Evolutionary conservation across 2,888 invertebrate genomes (phyloP).

Genomic region (Helicoverpa assulta): DNA sequence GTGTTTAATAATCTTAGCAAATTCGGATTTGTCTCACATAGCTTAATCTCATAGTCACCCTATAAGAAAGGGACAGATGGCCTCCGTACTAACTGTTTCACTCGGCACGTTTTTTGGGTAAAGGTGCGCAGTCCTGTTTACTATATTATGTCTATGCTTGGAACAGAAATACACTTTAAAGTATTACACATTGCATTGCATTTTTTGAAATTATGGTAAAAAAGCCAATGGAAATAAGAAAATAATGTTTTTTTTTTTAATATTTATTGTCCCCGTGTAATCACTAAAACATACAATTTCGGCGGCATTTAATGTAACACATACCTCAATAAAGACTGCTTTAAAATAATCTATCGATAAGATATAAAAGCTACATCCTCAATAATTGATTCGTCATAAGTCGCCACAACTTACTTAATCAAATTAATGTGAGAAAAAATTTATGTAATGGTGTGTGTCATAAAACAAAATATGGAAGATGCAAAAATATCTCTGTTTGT

Average conservation of each 20-base stretch:
- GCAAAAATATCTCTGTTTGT: slow-evolving; percentile 14
- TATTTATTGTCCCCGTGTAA: neutral
- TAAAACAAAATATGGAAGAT: slow-evolving; percentile 13
- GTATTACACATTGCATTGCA: neutral
- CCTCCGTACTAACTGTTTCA: too few relatives aligned
- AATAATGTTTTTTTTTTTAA: neutral
- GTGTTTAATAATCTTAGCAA: too few relatives aligned
- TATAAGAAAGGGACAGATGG: too few relatives aligned
- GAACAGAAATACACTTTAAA: neutral
- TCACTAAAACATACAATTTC: slow-evolving; percentile 16
- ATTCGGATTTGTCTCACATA: too few relatives aligned
- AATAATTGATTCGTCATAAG: slow-evolving; percentile 58
- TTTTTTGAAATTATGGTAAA: neutral
- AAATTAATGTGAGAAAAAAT: slow-evolving; percentile 40
- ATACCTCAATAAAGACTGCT: slow-evolving; percentile 38
- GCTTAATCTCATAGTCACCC: too few relatives aligned
- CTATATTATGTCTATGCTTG: too few relatives aligned
- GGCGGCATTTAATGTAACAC: slow-evolving; percentile 32
- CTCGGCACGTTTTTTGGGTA: too few relatives aligned
- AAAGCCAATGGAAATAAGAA: neutral
- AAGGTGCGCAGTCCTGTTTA: too few relatives aligned
- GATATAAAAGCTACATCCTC: slow-evolving; percentile 11
- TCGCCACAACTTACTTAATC: slow-evolving; percentile 40
- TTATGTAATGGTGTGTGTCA: slow-evolving; percentile 27
- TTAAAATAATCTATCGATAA: slow-evolving; percentile 8